Percentiles rank a stretch among this genome's conserved stretches.
Evolutionary conservation across 2,888 invertebrate species (phyloP).

Genomic region (Limnephilus marmoratus): DNA sequence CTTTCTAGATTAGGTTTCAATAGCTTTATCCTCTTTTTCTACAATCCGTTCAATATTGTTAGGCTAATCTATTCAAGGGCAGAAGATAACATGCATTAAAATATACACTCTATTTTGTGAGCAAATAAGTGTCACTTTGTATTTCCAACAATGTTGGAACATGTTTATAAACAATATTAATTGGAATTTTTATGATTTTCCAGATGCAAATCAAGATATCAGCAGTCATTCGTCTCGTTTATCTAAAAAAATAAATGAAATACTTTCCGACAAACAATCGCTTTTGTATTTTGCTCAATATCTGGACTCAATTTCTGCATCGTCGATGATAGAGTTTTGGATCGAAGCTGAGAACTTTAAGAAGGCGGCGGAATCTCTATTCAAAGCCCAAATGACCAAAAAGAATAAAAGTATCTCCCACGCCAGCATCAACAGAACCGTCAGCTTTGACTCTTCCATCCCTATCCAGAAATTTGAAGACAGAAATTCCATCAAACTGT

Average conservation of each 20-base stretch:
- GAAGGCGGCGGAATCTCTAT: conserved; percentile 69
- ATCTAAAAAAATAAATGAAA: conserved; percentile 85
- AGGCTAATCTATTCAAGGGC: background rate
- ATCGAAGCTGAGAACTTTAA: conserved; percentile 85
- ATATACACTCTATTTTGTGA: background rate
- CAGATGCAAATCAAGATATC: conserved; percentile 72
- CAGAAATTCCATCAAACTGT: conserved; percentile 42
- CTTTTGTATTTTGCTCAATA: conserved; percentile 91
- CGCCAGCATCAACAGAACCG: conserved; percentile 54
- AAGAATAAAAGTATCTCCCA: conserved; percentile 44
- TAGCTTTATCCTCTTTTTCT: background rate
- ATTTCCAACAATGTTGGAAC: background rate
- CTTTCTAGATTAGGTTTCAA: background rate
- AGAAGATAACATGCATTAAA: background rate
- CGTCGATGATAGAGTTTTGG: conserved; percentile 85
- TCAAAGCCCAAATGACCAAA: conserved; percentile 44
- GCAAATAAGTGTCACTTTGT: background rate
- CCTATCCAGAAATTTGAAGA: conserved; percentile 21
- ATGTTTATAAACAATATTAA: conserved; percentile 43
- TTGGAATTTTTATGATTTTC: conserved; percentile 33
- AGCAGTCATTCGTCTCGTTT: conserved; percentile 79
- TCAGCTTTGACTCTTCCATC: conserved; percentile 60
- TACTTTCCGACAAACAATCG: conserved; percentile 87
- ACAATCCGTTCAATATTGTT: background rate
- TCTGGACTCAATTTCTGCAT: conserved; percentile 85